Percentiles rank a stretch among this genome's conserved stretches.
Conservation (phyloP, 2,888 invertebrate genomes). For the Tubulanus polymorphus region DNA sequence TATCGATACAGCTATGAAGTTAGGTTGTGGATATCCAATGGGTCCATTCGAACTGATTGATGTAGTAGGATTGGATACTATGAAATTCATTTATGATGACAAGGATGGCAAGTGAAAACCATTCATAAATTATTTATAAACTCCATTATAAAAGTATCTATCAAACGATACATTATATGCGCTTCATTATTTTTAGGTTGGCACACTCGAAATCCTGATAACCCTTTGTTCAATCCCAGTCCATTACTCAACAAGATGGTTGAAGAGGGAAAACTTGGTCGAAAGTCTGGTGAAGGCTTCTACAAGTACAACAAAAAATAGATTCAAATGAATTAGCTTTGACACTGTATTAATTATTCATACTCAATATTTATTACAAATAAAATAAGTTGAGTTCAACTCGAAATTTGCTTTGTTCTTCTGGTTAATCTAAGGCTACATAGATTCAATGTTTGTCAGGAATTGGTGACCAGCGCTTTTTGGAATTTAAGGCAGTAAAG, state of each 20-base stretch:
- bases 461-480: no score
- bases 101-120: slow-evolving; percentile 21
- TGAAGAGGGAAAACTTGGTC: slow-evolving; percentile 72
- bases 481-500: no score
- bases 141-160: no score
- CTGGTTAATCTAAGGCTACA: no score
- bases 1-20: slow-evolving; percentile 84
- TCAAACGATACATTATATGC: no score
- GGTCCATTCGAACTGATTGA: slow-evolving; percentile 82
- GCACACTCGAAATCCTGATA: slow-evolving; percentile 68
- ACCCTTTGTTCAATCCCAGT: slow-evolving; percentile 63
- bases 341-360: no score
- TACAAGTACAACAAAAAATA: slow-evolving; percentile 67
- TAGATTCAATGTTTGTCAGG: no score
- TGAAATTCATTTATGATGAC: slow-evolving; percentile 71
- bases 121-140: no score
- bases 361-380: no score
- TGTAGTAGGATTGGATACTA: slow-evolving; percentile 79
- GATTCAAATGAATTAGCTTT: no score
- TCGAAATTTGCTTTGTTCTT: no score
- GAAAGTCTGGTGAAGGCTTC: slow-evolving; percentile 80
- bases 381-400: no score
- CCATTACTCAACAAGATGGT: slow-evolving; percentile 67
- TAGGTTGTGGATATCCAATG: slow-evolving; percentile 81
- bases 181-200: slow-evolving; percentile 64